Evolutionary conservation across 2,797 vertebrate species (phyloP).

Genomic region (Tamandua tetradactyla): DNA sequence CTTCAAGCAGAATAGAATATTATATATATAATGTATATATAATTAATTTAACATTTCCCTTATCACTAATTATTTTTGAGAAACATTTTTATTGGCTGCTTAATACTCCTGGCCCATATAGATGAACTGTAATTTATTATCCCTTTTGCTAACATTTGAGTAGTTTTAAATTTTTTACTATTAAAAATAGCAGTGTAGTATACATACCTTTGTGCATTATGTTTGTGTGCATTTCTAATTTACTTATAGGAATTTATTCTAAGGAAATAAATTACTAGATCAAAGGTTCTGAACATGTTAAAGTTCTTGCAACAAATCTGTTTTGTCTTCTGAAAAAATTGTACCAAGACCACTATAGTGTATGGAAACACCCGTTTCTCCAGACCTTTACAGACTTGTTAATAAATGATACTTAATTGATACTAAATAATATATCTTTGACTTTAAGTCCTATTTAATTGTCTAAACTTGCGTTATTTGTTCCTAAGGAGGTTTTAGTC

Average conservation of each 20-base stretch:
- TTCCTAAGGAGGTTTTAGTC: neutral
- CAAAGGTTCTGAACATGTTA: neutral
- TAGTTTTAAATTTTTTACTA: slow-evolving; percentile 26
- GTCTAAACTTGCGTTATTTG: neutral
- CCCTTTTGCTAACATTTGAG: neutral
- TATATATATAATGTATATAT: neutral
- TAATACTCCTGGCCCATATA: neutral
- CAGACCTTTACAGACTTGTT: neutral
- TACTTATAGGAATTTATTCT: neutral
- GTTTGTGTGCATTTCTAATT: slow-evolving; percentile 29
- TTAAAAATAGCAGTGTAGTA: slow-evolving; percentile 5
- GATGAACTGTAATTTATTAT: slow-evolving; percentile 1
- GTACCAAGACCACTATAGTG: neutral
- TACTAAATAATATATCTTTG: neutral
- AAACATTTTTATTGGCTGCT: neutral
- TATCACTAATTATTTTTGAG: slow-evolving; percentile 35
- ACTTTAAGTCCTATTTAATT: neutral
- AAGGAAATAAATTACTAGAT: slow-evolving; percentile 43
- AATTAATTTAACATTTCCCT: slow-evolving; percentile 11
- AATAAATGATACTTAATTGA: neutral
- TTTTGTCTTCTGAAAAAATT: slow-evolving; percentile 21
- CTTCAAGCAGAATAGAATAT: neutral
- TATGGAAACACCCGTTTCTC: slow-evolving; percentile 24
- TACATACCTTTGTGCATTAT: neutral
- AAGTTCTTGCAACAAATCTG: slow-evolving; percentile 13